phyloP scores from a whole-genome alignment of 2,113 vertebrate genomes.

The Ceyx cyanopectus region DNA sequence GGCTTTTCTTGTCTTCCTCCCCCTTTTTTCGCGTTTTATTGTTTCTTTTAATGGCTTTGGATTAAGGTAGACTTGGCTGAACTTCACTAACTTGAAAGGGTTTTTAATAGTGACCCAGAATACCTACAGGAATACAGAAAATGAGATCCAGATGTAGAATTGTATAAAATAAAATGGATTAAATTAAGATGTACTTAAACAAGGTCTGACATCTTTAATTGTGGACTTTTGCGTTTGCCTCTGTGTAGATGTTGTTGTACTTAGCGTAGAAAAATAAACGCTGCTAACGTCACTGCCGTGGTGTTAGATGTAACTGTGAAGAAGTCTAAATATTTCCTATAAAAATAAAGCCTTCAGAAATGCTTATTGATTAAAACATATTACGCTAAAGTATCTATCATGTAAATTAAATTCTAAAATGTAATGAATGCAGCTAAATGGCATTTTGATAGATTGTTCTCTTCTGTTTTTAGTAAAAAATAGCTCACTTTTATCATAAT shows the following conservation, averaged over 20 bases:
- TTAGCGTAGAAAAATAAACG: conserved; percentile 54
- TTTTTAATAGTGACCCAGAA: conserved; percentile 66
- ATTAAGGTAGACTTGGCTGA: conserved; percentile 72
- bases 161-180: conserved; percentile 67
- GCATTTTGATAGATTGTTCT: conserved; percentile 80
- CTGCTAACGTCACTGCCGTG: neutral
- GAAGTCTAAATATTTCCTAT: conserved; percentile 62
- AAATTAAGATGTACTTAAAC: conserved; percentile 74
- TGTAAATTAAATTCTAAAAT: conserved; percentile 78
- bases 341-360: conserved; percentile 72
- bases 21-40: neutral
- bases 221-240: conserved; percentile 65
- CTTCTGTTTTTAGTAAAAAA: conserved; percentile 80
- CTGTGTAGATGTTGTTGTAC: conserved; percentile 33
- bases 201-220: conserved; percentile 76
- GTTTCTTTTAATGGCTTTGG: conserved; percentile 41
- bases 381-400: conserved; percentile 72
- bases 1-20: neutral
- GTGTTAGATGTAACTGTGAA: conserved; percentile 40
- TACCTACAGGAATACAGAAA: conserved; percentile 71
- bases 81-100: conserved; percentile 69
- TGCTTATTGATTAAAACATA: conserved; percentile 78
- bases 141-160: conserved; percentile 72
- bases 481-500: conserved; percentile 77
- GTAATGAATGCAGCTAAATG: conserved; percentile 74